phyloP scores from a whole-genome alignment of 2,113 vertebrate genomes.

The Penelope pileata region DNA sequence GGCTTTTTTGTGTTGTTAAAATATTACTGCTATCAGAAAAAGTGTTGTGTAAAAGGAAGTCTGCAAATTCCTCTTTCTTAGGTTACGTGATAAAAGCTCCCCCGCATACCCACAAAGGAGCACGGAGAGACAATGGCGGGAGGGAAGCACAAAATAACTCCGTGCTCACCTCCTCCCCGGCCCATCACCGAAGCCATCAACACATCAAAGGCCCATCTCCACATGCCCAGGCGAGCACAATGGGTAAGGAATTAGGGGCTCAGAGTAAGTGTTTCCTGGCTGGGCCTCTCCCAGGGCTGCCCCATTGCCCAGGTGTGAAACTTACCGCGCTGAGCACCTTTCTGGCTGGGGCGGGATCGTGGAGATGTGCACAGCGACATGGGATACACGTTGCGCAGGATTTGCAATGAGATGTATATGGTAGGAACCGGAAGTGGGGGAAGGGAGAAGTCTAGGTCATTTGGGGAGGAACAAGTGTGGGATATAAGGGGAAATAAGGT shows the following conservation, averaged over 20 bases:
- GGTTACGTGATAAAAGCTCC: background rate
- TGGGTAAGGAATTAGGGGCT: background rate
- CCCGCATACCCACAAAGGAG: background rate
- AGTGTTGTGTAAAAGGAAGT: background rate
- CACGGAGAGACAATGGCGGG: background rate
- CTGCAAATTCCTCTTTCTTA: background rate
- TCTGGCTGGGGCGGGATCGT: too few species aligned
- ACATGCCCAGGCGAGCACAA: background rate
- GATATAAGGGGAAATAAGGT: background rate
- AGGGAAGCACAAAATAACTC: background rate
- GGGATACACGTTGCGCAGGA: background rate
- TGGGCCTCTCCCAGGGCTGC: too few species aligned
- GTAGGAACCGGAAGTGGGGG: background rate
- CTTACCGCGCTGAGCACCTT: background rate
- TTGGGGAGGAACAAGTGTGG: background rate
- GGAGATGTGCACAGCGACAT: accelerated
- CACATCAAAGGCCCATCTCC: constrained; percentile 34
- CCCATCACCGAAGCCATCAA: background rate
- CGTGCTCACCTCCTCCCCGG: background rate
- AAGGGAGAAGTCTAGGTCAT: background rate
- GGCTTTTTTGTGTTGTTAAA: background rate
- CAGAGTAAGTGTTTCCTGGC: background rate
- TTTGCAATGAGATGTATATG: background rate
- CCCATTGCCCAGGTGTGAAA: background rate
- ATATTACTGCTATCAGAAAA: background rate